Conservation (phyloP, 1,140 invertebrate genomes). For the Asobara japonica region DNA sequence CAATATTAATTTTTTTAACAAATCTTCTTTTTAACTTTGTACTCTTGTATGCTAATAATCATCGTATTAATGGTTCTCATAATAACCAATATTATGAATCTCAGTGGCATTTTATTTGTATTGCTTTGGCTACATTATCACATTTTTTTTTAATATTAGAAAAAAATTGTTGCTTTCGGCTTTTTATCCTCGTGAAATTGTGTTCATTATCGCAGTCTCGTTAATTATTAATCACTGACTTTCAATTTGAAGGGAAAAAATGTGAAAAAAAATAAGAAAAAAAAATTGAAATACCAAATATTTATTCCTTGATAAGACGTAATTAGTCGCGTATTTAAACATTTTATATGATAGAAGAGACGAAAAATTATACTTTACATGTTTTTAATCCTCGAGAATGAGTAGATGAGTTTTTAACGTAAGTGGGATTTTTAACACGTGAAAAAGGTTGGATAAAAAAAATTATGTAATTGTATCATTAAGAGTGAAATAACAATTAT, state of each 20-base stretch:
- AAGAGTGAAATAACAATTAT: not conserved
- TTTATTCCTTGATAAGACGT: constrained; percentile 36
- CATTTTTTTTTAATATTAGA: not conserved
- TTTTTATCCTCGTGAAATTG: not conserved
- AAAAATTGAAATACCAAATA: constrained; percentile 36
- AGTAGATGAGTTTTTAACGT: constrained; percentile 31
- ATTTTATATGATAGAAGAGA: constrained; percentile 32
- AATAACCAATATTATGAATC: not conserved
- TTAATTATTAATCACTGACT: constrained; percentile 32
- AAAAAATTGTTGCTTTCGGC: not conserved
- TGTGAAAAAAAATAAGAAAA: constrained; percentile 1
- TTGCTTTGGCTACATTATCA: not conserved
- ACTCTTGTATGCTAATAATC: not conserved
- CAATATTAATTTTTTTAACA: constrained; percentile 28
- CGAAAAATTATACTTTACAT: constrained; percentile 25
- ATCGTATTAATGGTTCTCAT: not conserved
- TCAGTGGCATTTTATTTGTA: constrained; percentile 1
- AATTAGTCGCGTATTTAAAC: constrained; percentile 31
- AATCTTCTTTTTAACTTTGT: not conserved
- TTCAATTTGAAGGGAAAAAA: constrained; percentile 11
- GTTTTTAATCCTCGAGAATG: constrained; percentile 31
- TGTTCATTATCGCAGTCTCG: not conserved
- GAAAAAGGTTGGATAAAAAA: not conserved
- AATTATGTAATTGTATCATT: not conserved
- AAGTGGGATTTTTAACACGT: not conserved